Evolutionary conservation across 2,888 invertebrate species (phyloP).

Genomic region (Melipona beecheii): DNA sequence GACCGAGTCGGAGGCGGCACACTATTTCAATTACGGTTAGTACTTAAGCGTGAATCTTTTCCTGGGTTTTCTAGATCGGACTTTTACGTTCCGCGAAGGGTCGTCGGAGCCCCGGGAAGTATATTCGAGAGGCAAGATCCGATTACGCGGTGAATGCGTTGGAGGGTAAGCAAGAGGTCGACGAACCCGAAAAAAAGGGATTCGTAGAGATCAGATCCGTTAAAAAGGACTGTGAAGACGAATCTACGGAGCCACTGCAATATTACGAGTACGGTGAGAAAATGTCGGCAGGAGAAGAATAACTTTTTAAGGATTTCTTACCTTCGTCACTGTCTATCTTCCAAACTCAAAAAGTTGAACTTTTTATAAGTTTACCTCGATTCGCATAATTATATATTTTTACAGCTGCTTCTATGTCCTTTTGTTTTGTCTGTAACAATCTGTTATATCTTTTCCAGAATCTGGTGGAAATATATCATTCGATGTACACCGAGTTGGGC

Average conservation of each 20-base stretch:
- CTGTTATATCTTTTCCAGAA: slow-evolving; percentile 34
- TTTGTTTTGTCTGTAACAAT: background rate
- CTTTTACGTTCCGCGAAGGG: slow-evolving; percentile 35
- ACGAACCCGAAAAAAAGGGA: slow-evolving; percentile 43
- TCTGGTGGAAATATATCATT: background rate
- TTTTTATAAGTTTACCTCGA: background rate
- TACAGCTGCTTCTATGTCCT: background rate
- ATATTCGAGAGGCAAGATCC: slow-evolving; percentile 43
- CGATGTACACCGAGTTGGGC: background rate
- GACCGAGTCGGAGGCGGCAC: slow-evolving; percentile 59
- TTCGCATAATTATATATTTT: background rate
- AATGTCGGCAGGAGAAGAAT: slow-evolving; percentile 36
- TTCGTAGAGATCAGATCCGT: slow-evolving; percentile 48
- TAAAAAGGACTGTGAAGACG: slow-evolving; percentile 63
- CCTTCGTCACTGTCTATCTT: background rate
- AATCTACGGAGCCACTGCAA: slow-evolving; percentile 64
- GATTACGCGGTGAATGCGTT: slow-evolving; percentile 38
- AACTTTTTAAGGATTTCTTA: slow-evolving; percentile 12
- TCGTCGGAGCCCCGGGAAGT: slow-evolving; percentile 48
- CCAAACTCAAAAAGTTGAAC: background rate
- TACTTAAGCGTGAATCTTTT: slow-evolving; percentile 58
- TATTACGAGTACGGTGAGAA: slow-evolving; percentile 77
- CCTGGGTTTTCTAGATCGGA: slow-evolving; percentile 63
- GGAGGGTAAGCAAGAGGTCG: slow-evolving; percentile 48
- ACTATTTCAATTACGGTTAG: slow-evolving; percentile 76